Percentiles rank a stretch among this genome's conserved stretches.
These are phyloP conservation scores for Caenorhabditis doughertyi DNA, from an alignment of 2,888 invertebrate species.

Conservation along the genomic window DNA sequence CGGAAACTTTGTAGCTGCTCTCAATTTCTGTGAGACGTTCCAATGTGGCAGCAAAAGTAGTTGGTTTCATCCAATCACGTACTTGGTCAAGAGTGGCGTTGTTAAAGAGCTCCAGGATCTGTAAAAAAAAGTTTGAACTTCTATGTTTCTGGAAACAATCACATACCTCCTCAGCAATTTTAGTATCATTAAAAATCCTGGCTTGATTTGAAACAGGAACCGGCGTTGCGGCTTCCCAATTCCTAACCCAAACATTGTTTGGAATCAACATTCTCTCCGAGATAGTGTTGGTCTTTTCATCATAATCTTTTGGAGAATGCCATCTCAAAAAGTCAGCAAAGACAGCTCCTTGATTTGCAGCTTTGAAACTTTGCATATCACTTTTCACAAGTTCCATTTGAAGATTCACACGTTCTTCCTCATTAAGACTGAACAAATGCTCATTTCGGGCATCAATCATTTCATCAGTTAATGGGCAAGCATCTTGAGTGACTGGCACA, in stretches of 20 bases:
- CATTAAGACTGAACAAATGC: slow-evolving; percentile 91
- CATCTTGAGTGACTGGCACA: slow-evolving; percentile 91
- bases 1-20: slow-evolving; percentile 7
- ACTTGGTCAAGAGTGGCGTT: slow-evolving; percentile 54
- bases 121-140: neutral
- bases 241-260: slow-evolving; percentile 94
- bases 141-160: neutral
- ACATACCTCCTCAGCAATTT: slow-evolving; percentile 91
- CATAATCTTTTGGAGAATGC: slow-evolving; percentile 98
- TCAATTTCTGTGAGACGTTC: slow-evolving; percentile 32
- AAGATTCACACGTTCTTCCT: slow-evolving; percentile 92
- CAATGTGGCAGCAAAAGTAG: slow-evolving; percentile 35
- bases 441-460: slow-evolving; percentile 95
- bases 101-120: slow-evolving; percentile 63
- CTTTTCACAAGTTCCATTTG: slow-evolving; percentile 96
- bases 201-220: slow-evolving; percentile 93
- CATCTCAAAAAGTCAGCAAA: slow-evolving; percentile 97
- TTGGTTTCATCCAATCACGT: slow-evolving; percentile 61
- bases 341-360: slow-evolving; percentile 94
- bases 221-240: slow-evolving; percentile 93
- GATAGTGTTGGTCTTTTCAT: slow-evolving; percentile 84
- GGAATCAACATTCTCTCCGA: slow-evolving; percentile 88
- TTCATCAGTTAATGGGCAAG: slow-evolving; percentile 97
- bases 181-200: slow-evolving; percentile 95
- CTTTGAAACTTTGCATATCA: slow-evolving; percentile 99